Evolutionary conservation across 2,113 vertebrate species (phyloP).

Genomic region (Carassius auratus): DNA sequence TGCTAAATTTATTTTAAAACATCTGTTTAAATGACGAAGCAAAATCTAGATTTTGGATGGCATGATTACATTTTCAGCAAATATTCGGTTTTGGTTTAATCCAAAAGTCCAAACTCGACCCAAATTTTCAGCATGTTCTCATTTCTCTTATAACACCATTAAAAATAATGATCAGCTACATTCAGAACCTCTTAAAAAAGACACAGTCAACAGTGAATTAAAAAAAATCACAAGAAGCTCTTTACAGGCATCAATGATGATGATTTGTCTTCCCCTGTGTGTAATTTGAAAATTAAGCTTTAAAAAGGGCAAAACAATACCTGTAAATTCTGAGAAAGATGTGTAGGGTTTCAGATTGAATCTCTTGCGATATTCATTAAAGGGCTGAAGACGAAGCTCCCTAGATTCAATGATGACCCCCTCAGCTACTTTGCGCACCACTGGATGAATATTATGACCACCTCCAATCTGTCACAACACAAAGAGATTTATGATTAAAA

Average conservation of each 20-base stretch:
- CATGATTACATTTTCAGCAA: no score
- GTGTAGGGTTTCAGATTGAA: conserved; percentile 87
- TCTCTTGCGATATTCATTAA: conserved; percentile 91
- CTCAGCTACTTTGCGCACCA: conserved; percentile 75
- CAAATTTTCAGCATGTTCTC: not conserved
- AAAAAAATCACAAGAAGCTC: not conserved
- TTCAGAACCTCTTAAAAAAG: no score
- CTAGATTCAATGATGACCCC: conserved; percentile 84
- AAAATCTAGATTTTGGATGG: no score
- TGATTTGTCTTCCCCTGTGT: not conserved
- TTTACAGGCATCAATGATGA: not conserved
- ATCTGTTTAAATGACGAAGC: no score
- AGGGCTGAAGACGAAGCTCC: conserved; percentile 80
- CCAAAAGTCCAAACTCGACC: not conserved
- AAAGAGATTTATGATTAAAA: not conserved
- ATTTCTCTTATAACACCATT: not conserved
- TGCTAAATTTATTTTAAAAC: no score
- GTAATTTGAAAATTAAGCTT: not conserved
- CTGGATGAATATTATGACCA: conserved; percentile 77
- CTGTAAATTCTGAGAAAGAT: conserved; percentile 89
- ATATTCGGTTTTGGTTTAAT: no score
- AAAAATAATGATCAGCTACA: not conserved
- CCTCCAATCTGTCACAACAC: conserved; percentile 82
- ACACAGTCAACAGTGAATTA: no score
- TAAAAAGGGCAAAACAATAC: conserved; percentile 66